phyloP scores from a whole-genome alignment of 2,113 vertebrate genomes.

The Xyrauchen texanus region DNA sequence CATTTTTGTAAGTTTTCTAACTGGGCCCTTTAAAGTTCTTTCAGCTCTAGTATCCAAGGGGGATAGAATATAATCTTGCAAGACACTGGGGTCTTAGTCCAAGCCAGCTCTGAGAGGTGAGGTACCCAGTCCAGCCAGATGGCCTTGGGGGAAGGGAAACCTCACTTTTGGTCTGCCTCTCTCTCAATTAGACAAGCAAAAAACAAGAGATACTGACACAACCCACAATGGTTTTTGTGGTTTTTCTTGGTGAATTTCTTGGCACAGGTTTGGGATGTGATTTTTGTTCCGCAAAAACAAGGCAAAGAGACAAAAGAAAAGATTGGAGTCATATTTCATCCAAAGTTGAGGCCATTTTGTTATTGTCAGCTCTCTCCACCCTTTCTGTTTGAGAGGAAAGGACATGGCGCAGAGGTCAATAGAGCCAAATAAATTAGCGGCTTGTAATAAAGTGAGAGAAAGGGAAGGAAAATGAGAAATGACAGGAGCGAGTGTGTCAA shows the following conservation, averaged over 20 bases:
- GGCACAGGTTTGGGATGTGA: not conserved
- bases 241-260: not conserved
- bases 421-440: constrained; percentile 46
- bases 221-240: not conserved
- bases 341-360: constrained; percentile 25
- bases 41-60: no score
- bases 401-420: constrained; percentile 29
- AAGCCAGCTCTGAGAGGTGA: constrained; percentile 12
- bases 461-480: constrained; percentile 7
- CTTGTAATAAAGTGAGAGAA: constrained; percentile 39
- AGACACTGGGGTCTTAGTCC: not conserved
- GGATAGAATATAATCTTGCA: no score
- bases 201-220: constrained; percentile 27
- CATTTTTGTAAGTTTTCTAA: no score
- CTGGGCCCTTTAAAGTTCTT: no score
- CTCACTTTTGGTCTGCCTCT: not conserved
- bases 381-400: constrained; percentile 5
- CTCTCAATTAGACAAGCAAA: constrained; percentile 19
- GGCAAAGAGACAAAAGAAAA: constrained; percentile 5
- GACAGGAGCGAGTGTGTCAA: not conserved
- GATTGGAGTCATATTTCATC: constrained; percentile 17
- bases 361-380: constrained; percentile 6
- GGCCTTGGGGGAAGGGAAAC: constrained; percentile 9
- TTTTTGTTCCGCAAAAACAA: not conserved
- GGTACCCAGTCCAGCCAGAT: constrained; percentile 30